Conservation (phyloP, 2,797 vertebrate genomes). For the Hephaestus fuliginosus region DNA sequence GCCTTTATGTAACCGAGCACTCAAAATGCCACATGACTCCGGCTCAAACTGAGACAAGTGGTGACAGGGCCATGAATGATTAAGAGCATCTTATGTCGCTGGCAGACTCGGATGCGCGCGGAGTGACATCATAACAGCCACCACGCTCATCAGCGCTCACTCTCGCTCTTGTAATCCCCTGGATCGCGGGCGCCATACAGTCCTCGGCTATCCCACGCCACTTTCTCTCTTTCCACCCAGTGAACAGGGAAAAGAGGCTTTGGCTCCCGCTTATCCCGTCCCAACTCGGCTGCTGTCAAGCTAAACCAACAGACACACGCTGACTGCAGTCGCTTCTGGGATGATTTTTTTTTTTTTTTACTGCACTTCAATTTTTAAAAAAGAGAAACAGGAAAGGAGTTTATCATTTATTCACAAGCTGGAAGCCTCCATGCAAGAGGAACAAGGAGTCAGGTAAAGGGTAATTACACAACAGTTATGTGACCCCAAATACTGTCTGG, state of each 20-base stretch:
- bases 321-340: not conserved
- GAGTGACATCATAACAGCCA: constrained; percentile 69
- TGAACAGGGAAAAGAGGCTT: constrained; percentile 32
- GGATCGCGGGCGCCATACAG: constrained; percentile 50
- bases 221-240: constrained; percentile 42
- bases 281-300: constrained; percentile 20
- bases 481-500: not conserved
- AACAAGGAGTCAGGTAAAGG: constrained; percentile 24
- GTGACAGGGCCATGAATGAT: constrained; percentile 79
- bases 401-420: constrained; percentile 65
- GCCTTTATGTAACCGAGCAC: constrained; percentile 73
- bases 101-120: constrained; percentile 43
- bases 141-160: constrained; percentile 47
- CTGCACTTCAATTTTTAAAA: constrained; percentile 45
- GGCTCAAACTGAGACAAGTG: constrained; percentile 69
- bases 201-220: constrained; percentile 30
- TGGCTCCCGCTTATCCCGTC: constrained; percentile 34
- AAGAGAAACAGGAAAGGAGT: constrained; percentile 6
- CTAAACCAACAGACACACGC: constrained; percentile 11
- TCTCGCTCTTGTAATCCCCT: constrained; percentile 67
- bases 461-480: constrained; percentile 28
- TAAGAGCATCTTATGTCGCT: constrained; percentile 68
- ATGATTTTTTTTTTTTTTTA: constrained; percentile 35
- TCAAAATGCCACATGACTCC: constrained; percentile 63
- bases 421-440: constrained; percentile 30